Base-by-base conservation (phyloP, 2,888 invertebrate genomes). In the Plusia festucae region DNA sequence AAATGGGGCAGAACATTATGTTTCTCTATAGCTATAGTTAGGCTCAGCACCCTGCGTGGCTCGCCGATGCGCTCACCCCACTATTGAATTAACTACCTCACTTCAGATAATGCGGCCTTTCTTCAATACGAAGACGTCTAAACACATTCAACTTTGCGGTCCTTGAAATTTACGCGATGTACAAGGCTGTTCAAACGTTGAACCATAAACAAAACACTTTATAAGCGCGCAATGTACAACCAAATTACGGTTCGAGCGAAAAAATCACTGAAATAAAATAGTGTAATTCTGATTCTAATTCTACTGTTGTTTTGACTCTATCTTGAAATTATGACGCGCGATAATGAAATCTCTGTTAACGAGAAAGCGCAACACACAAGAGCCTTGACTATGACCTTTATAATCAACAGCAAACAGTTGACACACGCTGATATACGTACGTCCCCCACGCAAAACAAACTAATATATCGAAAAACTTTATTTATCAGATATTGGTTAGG, bases 401-500 rank as follows among this genome's bases (percentile, higher is more conserved):
- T 82, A 75, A 73, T 65, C 58, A 70, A 70, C 65, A 68, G 65
- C 78, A 76, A 66, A 71, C 70, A 61, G 65, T 63, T 72, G 67
- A 71, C 70, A 70, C 70, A 65, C 64, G 65, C 72, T 61, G 69
- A 70, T 72, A 73, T 65, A 60, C 56, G 70, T 61, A 57, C 59
- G 65, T 65, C 76, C 18, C 72, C 74, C 70, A 80, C 81, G 78
- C 84, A 81, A 80, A 84, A 85, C 79, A 83, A 83, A 83, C 81
- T 78, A 68, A 75, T 73, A 81, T 83, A 81, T 82, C 71, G 75
- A 80, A 76, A 85, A 87, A 85, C 82, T 78, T 76, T 79, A 83
- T 78, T 85, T 84, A 87, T 84, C 85, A 82, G 77, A 81, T 85
- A 88, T 81, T 78, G 75, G 65, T 69, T 62, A 68, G 82, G 81